Evolutionary conservation across 2,888 invertebrate species (phyloP).

Genomic region (Lepeophtheirus nordmannii): DNA sequence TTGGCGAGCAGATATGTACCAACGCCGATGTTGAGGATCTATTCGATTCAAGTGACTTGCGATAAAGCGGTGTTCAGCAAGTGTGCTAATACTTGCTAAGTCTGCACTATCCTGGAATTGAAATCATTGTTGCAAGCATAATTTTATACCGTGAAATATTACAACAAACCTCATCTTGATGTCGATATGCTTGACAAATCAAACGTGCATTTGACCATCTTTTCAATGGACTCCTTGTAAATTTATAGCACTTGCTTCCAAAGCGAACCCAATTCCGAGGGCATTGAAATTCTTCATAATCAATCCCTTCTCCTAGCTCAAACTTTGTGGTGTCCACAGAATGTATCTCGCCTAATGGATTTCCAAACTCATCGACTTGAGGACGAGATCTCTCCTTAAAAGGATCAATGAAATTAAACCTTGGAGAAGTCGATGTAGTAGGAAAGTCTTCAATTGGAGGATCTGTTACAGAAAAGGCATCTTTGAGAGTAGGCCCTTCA

Average conservation of each 20-base stretch:
- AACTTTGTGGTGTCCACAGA: slow-evolving; percentile 22
- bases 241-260: slow-evolving; percentile 68
- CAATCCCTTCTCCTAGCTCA: slow-evolving; percentile 21
- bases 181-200: slow-evolving; percentile 46
- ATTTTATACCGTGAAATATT: no score
- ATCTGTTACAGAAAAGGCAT: neutral
- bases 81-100: slow-evolving; percentile 56
- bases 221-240: slow-evolving; percentile 68
- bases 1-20: slow-evolving; percentile 45
- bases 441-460: neutral
- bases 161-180: slow-evolving; percentile 16
- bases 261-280: slow-evolving; percentile 74
- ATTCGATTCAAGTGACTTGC: slow-evolving; percentile 59
- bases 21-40: slow-evolving; percentile 68
- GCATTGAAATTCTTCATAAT: slow-evolving; percentile 39
- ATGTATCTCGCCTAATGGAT: slow-evolving; percentile 21
- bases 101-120: slow-evolving; percentile 43
- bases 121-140: no score
- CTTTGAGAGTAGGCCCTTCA: neutral
- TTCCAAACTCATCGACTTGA: slow-evolving; percentile 24
- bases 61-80: slow-evolving; percentile 75
- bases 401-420: slow-evolving; percentile 8
- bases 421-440: neutral
- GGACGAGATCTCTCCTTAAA: slow-evolving; percentile 10
- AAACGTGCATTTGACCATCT: slow-evolving; percentile 62